phyloP scores from a whole-genome alignment of 1,140 invertebrate species.

The Neodiprion lecontei region DNA sequence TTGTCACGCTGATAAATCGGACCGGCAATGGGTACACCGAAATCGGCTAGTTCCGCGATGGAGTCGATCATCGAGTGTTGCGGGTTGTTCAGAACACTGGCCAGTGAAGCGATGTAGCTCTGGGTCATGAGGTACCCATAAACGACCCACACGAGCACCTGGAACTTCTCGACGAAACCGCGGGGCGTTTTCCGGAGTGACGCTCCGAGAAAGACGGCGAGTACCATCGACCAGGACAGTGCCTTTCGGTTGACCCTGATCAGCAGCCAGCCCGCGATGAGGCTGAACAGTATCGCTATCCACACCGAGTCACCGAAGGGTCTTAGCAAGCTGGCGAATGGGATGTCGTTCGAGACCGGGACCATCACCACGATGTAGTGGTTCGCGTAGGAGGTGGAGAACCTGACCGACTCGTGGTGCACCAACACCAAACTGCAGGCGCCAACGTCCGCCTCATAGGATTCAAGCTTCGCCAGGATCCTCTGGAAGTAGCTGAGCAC shows the following conservation, averaged over 20 bases:
- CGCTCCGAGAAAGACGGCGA: too few relatives aligned
- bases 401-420: background rate
- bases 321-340: background rate
- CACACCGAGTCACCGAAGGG: background rate
- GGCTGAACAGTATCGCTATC: background rate
- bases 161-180: slow-evolving; percentile 17
- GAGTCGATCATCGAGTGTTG: too few relatives aligned
- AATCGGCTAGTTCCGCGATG: too few relatives aligned
- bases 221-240: too few relatives aligned
- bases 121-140: background rate
- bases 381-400: background rate
- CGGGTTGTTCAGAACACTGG: too few relatives aligned
- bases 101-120: too few relatives aligned
- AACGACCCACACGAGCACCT: slow-evolving; percentile 15
- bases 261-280: background rate
- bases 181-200: background rate
- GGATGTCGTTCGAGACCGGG: background rate
- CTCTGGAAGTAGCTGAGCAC: too few relatives aligned
- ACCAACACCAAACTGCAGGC: background rate
- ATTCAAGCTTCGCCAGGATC: background rate
- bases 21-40: too few relatives aligned
- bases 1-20: too few relatives aligned
- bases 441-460: background rate
- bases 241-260: background rate
- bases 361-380: background rate